Conservation (phyloP, 1,140 invertebrate genomes). For the Hestina assimilis region DNA sequence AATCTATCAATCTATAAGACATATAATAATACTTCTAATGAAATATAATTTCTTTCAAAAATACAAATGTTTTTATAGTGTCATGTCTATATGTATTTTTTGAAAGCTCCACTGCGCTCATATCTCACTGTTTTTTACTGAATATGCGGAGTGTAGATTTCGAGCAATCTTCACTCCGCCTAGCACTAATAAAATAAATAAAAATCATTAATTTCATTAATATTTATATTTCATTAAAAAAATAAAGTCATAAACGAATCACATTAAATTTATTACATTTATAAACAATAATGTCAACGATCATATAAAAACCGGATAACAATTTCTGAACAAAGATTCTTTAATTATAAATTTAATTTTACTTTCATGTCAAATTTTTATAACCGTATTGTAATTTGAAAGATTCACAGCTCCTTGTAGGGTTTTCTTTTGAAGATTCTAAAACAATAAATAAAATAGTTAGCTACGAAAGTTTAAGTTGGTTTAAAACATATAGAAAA, state of each 20-base stretch:
- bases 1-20: no score
- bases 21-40: no score
- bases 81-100: no score
- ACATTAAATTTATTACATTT: slow-evolving; percentile 19
- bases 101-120: no score
- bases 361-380: slow-evolving; percentile 58
- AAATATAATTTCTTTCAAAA: no score
- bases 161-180: background rate
- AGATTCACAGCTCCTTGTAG: slow-evolving; percentile 65
- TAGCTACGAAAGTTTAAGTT: no score
- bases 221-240: slow-evolving; percentile 1
- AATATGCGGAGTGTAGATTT: no score
- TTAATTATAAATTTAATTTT: slow-evolving; percentile 10
- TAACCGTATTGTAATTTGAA: slow-evolving; percentile 64
- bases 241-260: slow-evolving; percentile 8
- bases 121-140: no score
- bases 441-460: slow-evolving; percentile 46
- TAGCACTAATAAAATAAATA: background rate
- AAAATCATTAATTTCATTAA: background rate
- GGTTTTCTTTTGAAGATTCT: slow-evolving; percentile 74
- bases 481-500: no score
- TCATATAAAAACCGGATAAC: slow-evolving; percentile 14
- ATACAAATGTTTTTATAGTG: no score
- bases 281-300: slow-evolving; percentile 18
- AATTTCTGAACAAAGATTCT: slow-evolving; percentile 23